Base-by-base conservation (phyloP, 2,888 invertebrate species). In the Sarcophaga variegata region DNA sequence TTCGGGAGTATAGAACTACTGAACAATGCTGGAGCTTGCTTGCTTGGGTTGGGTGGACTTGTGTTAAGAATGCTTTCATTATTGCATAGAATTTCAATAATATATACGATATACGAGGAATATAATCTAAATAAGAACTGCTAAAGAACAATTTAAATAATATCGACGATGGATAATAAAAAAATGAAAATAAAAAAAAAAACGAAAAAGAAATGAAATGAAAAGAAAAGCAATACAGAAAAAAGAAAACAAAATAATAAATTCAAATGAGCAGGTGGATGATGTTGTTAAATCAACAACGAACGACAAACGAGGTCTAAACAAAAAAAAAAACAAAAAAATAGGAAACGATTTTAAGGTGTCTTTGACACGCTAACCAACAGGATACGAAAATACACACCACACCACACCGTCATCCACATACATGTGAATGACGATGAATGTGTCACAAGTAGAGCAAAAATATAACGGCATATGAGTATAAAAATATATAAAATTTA, bases 261-360 rank as follows among this genome's bases (percentile, higher is more conserved):
- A 84, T 87, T 87, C 71, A 87, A 87, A 87, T 87, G 84, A 87
- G 87, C 87, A 87, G 87, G 87, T 87, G 87, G 81, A 85, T 85
- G 54, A 54, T 54, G 0, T 54, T 54, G 69, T 75, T 75, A 66
- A 78, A 70, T 62, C 78, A 78, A 79, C 77, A 63, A 72, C 69
- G 11, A 45, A 11, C 60, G 37, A 17, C 17, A 14, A 20, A 72
- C 72, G 37, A 72, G 17, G 62, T 37, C 62, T 37, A 63, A 63
- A 75, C 59, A 64, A 63, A 83, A 80, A 45, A 69, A 72, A 72
- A 71, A n/a, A n/a, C n/a, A n/a, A n/a, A n/a, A n/a, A 54, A 78
- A 79, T 27, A 27, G 37, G 37, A 37, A 37, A 37, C 37, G 37
- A 10, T 37, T 82, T 79, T 87, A 82, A 87, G 81, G 87, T 87